Conservation (phyloP, 2,888 invertebrate genomes). For the Epinotia nisella region DNA sequence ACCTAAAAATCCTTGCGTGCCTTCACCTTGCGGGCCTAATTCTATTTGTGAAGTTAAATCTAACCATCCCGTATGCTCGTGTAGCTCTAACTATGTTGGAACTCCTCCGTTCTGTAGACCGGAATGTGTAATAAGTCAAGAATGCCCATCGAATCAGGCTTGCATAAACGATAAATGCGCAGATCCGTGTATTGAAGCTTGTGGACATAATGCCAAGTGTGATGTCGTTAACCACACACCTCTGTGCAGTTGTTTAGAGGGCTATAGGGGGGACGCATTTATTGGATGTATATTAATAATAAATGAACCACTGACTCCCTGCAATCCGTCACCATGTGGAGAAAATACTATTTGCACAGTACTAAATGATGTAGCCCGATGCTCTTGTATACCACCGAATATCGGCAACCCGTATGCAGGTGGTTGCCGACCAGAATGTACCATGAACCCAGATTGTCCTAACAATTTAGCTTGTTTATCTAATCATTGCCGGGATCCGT, state of each 20-base stretch:
- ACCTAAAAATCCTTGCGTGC: conserved; percentile 85
- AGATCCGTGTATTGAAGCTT: conserved; percentile 91
- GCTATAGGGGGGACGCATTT: conserved; percentile 93
- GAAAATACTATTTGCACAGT: conserved; percentile 92
- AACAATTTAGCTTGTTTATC: conserved; percentile 91
- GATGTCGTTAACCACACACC: conserved; percentile 92
- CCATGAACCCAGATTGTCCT: conserved; percentile 91
- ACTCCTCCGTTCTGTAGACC: conserved; percentile 92
- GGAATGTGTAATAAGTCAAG: conserved; percentile 92
- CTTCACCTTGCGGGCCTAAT: conserved; percentile 91
- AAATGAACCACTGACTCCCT: conserved; percentile 84
- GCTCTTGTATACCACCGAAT: conserved; percentile 94
- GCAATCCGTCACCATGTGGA: conserved; percentile 92
- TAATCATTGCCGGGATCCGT: conserved; percentile 94
- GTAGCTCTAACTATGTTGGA: conserved; percentile 91
- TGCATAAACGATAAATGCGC: conserved; percentile 93
- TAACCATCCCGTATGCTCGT: conserved; percentile 91
- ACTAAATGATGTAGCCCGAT: conserved; percentile 88
- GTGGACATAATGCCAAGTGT: conserved; percentile 92
- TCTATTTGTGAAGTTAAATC: conserved; percentile 93
- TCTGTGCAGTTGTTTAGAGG: conserved; percentile 90
- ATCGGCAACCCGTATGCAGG: conserved; percentile 94
- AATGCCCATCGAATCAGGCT: conserved; percentile 91
- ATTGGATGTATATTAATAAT: conserved; percentile 88
- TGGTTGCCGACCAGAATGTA: conserved; percentile 94